Base-by-base conservation (phyloP, 1,140 invertebrate species). In the Macrostomum lignano region DNA sequence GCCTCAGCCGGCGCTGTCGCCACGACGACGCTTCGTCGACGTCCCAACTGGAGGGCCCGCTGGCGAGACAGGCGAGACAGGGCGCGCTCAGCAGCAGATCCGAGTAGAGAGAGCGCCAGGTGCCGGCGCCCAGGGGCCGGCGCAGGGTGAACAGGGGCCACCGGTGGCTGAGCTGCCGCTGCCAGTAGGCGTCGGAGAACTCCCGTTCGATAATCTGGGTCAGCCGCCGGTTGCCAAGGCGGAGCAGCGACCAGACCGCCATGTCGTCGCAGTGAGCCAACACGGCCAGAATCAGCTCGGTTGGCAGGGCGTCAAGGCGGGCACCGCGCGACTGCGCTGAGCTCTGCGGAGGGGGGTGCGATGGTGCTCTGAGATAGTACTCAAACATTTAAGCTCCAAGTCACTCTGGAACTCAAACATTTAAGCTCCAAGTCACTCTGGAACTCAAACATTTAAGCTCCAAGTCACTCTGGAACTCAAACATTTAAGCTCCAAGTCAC, bases 241-340 rank as follows among this genome's bases (percentile, higher is more conserved):
- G 69, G 38, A 72, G 68, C 40, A 73, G 70, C 52, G 71, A 69
- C 71, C 74, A 76, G 38, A 84, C 56, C 3, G 77, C 81, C 38
- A 86, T 67, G 51, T 84, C 77, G 48, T 88, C 79, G 42, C 86
- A 57, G 49, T 78, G 73, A 15, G 69, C 71, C 52, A 88, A 82
- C 36, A 84, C 74, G 26, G 69, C 67, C 7, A 82, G 60, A 42
- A 82, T 62, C 34, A 88, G 76, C 70, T 61, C 37, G 53, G 64
- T 44, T 36, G 49, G 49, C 41, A 58, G 40, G 36, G 25, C 25
- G 17, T 10, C 15, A 38, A 28, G 19, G 9, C 19, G 15, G 5
- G 25, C 3, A 24, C n/a, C 21, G 13, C 9, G 19, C 2, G 2
- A 21, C 20, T 34, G 23, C 35, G 10, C 24, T 31, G 17, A 4